These are phyloP conservation scores for Ceratotherium simum DNA, from an alignment of 2,113 vertebrate genomes.

Conservation along the genomic window DNA sequence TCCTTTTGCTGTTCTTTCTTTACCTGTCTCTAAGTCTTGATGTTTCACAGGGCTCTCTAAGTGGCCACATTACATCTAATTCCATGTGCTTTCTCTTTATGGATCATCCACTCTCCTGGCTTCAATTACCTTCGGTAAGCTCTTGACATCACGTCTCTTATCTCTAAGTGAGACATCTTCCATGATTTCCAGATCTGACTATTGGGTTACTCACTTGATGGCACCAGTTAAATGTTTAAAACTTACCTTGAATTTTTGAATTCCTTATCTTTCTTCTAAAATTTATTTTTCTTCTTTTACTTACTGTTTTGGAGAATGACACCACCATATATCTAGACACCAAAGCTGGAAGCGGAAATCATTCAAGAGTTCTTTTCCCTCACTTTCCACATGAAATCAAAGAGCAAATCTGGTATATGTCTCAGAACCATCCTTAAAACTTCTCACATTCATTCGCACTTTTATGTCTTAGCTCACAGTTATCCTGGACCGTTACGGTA, in stretches of 20 bases:
- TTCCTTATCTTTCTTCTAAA: neutral
- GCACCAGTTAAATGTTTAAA: neutral
- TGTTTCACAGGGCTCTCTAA: neutral
- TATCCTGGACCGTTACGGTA: neutral
- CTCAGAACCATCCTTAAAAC: neutral
- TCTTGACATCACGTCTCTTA: neutral
- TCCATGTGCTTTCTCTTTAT: neutral
- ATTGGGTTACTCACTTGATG: neutral
- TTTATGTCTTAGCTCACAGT: neutral
- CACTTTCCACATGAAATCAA: neutral
- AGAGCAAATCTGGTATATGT: neutral
- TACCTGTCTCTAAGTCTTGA: neutral
- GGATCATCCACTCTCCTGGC: neutral
- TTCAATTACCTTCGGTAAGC: neutral
- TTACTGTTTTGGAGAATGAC: neutral
- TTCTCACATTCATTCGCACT: neutral
- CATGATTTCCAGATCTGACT: neutral
- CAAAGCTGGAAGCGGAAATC: neutral
- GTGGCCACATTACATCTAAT: neutral
- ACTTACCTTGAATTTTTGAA: neutral
- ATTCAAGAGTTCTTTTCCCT: neutral
- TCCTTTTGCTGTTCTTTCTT: neutral
- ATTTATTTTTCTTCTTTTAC: neutral
- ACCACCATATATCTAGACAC: neutral
- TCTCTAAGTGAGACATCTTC: neutral